Evolutionary conservation across 2,888 invertebrate genomes (phyloP).

Genomic region (Pediacus dermestoides): DNA sequence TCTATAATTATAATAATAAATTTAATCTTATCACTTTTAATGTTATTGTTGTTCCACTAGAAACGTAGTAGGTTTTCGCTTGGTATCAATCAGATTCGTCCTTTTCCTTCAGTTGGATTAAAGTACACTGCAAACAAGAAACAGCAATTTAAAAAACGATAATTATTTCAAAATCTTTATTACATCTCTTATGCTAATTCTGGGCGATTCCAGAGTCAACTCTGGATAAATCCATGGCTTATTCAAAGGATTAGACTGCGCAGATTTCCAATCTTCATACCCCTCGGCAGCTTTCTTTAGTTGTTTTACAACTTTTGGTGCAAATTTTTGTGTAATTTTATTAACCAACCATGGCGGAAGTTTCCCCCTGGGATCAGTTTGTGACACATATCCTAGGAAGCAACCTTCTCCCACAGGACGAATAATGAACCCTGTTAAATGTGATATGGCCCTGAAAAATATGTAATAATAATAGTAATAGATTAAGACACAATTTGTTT

Average conservation of each 20-base stretch:
- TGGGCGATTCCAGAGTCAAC: conserved; percentile 66
- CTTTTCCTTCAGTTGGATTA: not conserved
- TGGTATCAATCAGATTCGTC: not conserved
- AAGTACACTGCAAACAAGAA: conserved; percentile 1
- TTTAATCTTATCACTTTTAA: conserved; percentile 3
- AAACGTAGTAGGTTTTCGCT: too few species aligned
- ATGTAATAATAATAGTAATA: not conserved
- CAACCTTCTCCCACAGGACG: conserved; percentile 62
- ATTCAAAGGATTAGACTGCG: conserved; percentile 65
- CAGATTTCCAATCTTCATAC: conserved; percentile 79
- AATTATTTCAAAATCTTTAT: conserved; percentile 25
- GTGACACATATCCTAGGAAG: conserved; percentile 82
- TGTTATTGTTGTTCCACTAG: not conserved
- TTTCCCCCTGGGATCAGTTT: conserved; percentile 84
- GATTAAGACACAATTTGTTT: not conserved
- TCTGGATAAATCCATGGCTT: conserved; percentile 90
- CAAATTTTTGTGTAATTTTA: conserved; percentile 79
- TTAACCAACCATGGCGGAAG: conserved; percentile 89
- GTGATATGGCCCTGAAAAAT: conserved; percentile 56
- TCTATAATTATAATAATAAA: too few species aligned
- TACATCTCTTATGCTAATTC: conserved; percentile 69
- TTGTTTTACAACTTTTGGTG: conserved; percentile 80
- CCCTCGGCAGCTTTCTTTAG: conserved; percentile 77
- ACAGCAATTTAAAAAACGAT: not conserved
- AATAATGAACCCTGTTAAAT: conserved; percentile 66